Evolutionary conservation across 2,113 vertebrate genomes (phyloP), one percentile per base, ranked within the genome.

Genomic region (Colius striatus): DNA sequence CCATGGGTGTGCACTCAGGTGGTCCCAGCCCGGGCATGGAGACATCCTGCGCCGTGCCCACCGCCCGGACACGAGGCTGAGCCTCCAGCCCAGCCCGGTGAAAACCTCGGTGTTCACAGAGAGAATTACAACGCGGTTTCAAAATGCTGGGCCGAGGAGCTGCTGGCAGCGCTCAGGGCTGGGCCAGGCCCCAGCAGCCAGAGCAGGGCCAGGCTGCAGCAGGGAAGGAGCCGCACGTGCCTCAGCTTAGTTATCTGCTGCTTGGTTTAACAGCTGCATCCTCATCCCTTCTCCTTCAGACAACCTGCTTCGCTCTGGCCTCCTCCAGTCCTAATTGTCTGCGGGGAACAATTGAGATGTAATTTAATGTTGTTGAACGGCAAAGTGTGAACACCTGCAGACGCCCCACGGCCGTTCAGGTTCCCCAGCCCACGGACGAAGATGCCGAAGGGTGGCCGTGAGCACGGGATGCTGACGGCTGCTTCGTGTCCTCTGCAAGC

Each of bases 151-250:
- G 17, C 47, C 47, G 20, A 82, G 93, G 95, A 90, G 96, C 92
- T 98, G 97, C 97, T 96, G 97, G 22, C 21, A 17, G 65, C 45
- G 45, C 94, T 91, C 47, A 8, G 61, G 43, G 97, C 91, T 26
- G 29, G 53, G 55, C 4, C 26, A 7, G 20, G 4, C 66, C 58
- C 47, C 80, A 50, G 78, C 43, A 57, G 97, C 97, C 98, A 97
- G 95, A 93, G 70, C 26, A 23, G 87, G 71, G 7, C 29, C 41
- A 65, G 94, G 77, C 94, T 97, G 97, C 98, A 97, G 85, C 97
- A 98, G 38, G 38, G 38, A 41, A 41, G 38, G 38, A 41, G 38
- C 38, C 48, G 20, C 80, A 5, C 41, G 13, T n/a, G 8, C 80
- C 95, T 84, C 87, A 10, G 72, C 65, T 75, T 93, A 86, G 67